phyloP scores from a whole-genome alignment of 30 jellyfish, hydroid and myxozoan species.

The Aurelia sp. region DNA sequence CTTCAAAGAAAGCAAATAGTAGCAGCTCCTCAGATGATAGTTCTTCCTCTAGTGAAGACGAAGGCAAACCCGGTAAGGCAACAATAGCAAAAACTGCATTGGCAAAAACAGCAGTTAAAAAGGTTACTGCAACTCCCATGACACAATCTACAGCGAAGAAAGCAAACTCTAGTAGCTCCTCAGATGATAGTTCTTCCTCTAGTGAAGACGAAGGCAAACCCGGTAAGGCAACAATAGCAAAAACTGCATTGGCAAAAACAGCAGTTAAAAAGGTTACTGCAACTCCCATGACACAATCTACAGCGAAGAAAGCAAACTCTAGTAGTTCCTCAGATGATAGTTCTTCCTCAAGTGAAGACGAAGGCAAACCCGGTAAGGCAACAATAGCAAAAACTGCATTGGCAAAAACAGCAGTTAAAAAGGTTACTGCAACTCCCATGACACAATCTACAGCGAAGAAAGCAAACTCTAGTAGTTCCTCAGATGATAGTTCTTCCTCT shows the following conservation, averaged over 20 bases:
- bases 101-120: too few species aligned
- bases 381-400: background rate
- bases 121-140: too few species aligned
- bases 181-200: constrained; percentile 12
- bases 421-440: background rate
- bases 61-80: too few species aligned
- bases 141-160: too few species aligned
- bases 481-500: constrained; percentile 17
- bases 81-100: too few species aligned
- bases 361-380: background rate
- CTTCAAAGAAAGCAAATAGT: background rate
- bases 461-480: constrained; percentile 25
- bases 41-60: too few species aligned
- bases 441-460: too few species aligned
- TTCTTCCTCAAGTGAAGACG: constrained; percentile 32
- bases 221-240: background rate
- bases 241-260: background rate
- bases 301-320: background rate
- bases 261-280: background rate
- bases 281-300: background rate
- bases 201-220: constrained; percentile 27
- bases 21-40: too few species aligned
- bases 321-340: constrained; percentile 36
- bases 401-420: background rate
- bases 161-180: constrained; percentile 37